Base-by-base conservation (phyloP, 2,797 vertebrate species). In the Sebastes melanostomus region DNA sequence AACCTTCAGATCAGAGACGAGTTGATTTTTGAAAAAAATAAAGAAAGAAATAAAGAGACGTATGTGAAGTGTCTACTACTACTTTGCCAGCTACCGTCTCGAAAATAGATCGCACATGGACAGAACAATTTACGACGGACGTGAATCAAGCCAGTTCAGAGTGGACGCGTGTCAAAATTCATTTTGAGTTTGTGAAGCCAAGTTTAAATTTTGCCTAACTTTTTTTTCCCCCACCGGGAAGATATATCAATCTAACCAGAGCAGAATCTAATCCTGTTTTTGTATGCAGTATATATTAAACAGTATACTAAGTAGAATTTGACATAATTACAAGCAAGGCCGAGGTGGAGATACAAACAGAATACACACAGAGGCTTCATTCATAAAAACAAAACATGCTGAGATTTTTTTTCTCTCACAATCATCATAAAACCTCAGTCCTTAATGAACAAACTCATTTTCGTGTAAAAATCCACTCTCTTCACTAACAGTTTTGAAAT, bases 1-100 rank as follows among this genome's bases (percentile, higher is more conserved):
- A 81, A 71, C 18, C 60, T 72, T 75, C 86, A 84, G 46, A 90
- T 90, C 70, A 66, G 82, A 88, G 63, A 77, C 38, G 18, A 52
- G 82, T 29, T 34, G 56, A 56, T 83, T 78, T 84, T 75, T 29
- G 5, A 61, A 69, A 54, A 68, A 68, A 76, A 82, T 6, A 52
- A 80, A 84, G 10, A 50, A 77, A 81, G 50, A 83, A 83, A 77
- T 65, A 76, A 55, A 58, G 29, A 30, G 25, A 78, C 27, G 2
- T 55, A 77, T 79, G 55, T 13, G 42, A 76, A 58, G 66, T 77
- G 84, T 89, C 80, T 12, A 29, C 25, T 2, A 74, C 27, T 80
- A 72, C 87, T 85, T 91, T 88, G 62, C 25, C 54, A 42, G 60
- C 38, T 16, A 55, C 62, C 72, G 76, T 83, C 74, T 72, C 34